A percentile compares a stretch with the other conserved stretches of the same genome.
phyloP scores from a whole-genome alignment of 2,888 invertebrate genomes.

The Leucophora obtusa region DNA sequence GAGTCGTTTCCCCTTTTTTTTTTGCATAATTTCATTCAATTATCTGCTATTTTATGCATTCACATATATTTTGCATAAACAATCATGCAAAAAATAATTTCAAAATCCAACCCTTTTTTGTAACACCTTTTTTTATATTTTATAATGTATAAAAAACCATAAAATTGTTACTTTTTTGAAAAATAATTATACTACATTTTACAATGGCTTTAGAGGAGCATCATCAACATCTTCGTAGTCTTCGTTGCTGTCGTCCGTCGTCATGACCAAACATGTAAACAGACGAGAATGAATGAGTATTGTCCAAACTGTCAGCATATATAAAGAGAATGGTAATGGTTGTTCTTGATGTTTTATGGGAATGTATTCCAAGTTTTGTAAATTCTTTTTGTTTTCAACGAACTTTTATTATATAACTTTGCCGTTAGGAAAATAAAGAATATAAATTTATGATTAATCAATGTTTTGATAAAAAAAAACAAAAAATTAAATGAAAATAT shows the following conservation, averaged over 20 bases:
- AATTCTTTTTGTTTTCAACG: background rate
- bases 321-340: constrained; percentile 42
- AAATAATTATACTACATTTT: constrained; percentile 45
- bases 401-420: too few relatives aligned
- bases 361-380: constrained; percentile 14
- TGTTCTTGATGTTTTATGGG: constrained; percentile 19
- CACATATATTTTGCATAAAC: constrained; percentile 38
- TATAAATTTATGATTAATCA: too few relatives aligned
- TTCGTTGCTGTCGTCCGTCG: constrained; percentile 3
- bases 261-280: constrained; percentile 60
- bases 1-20: background rate
- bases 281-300: constrained; percentile 65
- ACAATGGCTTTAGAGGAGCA: constrained; percentile 21
- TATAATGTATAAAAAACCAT: constrained; percentile 10
- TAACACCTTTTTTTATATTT: constrained; percentile 21
- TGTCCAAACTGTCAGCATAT: constrained; percentile 66
- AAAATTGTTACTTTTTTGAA: constrained; percentile 1
- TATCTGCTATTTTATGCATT: constrained; percentile 52
- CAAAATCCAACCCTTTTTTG: constrained; percentile 37
- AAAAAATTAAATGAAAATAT: too few relatives aligned
- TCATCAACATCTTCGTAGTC: background rate
- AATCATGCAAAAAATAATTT: constrained; percentile 43
- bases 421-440: too few relatives aligned
- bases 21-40: constrained; percentile 60
- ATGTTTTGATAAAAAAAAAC: too few relatives aligned